These are phyloP conservation scores for Enteromius argenteus DNA, from an alignment of 2,797 vertebrate species.

Conservation along the genomic window DNA sequence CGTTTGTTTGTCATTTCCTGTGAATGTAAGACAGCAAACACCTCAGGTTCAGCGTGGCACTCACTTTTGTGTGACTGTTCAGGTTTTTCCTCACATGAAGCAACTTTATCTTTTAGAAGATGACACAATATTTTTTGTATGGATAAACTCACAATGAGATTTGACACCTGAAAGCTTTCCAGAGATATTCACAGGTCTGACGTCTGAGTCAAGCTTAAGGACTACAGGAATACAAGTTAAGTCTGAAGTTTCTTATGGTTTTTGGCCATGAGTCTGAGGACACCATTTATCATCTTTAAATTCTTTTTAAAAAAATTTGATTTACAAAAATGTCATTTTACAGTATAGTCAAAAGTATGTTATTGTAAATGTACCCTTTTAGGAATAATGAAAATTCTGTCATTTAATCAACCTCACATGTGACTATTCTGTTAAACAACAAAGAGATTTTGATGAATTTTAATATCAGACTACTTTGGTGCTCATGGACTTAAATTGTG, in stretches of 20 bases:
- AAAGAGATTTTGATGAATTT: neutral
- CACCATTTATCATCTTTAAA: neutral
- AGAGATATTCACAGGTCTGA: neutral
- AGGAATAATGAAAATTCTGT: neutral
- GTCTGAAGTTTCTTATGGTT: neutral
- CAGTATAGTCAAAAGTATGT: neutral
- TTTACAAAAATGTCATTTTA: neutral
- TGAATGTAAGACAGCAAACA: neutral
- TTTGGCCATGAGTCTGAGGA: neutral
- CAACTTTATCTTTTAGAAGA: neutral
- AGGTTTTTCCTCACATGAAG: neutral
- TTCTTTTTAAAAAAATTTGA: neutral
- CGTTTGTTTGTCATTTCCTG: conserved; percentile 6
- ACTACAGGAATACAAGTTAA: neutral
- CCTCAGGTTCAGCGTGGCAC: neutral
- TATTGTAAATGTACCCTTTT: neutral
- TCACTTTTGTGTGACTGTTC: neutral
- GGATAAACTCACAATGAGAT: neutral
- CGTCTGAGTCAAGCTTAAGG: neutral
- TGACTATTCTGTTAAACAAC: neutral
- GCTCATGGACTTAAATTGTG: neutral
- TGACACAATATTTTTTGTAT: neutral
- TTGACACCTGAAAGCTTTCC: neutral
- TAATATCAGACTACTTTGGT: neutral
- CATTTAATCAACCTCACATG: no score